These are phyloP conservation scores for Ciona savignyi DNA, from an alignment of 23 tunicate genomes.

Conservation along the genomic window DNA sequence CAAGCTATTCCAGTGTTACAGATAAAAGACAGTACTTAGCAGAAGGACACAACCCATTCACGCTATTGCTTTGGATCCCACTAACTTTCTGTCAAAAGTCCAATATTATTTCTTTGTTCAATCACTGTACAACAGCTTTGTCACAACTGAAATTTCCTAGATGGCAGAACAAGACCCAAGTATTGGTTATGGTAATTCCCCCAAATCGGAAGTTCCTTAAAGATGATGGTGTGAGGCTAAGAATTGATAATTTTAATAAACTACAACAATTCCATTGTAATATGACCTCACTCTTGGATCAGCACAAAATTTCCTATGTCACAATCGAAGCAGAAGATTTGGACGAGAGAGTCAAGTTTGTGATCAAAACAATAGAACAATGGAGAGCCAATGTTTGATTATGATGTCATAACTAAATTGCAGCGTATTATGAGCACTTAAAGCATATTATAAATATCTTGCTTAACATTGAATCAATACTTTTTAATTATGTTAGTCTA, in stretches of 20 bases:
- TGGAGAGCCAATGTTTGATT: neutral
- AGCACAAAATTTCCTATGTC: neutral
- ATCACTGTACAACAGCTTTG: too few relatives aligned
- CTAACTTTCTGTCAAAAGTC: too few relatives aligned
- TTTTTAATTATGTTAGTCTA: too few relatives aligned
- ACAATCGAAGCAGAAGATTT: constrained; percentile 1
- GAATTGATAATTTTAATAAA: neutral
- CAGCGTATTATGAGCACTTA: too few relatives aligned
- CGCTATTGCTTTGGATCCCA: too few relatives aligned
- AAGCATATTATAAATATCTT: too few relatives aligned
- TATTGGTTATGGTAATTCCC: neutral
- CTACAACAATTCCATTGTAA: neutral
- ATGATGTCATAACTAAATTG: neutral
- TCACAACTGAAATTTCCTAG: too few relatives aligned
- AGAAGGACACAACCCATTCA: too few relatives aligned
- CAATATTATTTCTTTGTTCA: too few relatives aligned
- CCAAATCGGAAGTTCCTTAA: neutral
- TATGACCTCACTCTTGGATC: neutral
- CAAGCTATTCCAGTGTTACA: too few relatives aligned
- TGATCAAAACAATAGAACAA: neutral
- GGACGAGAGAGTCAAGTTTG: neutral
- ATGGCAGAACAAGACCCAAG: neutral
- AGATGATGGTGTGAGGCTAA: neutral
- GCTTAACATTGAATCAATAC: too few relatives aligned
- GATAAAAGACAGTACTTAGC: too few relatives aligned